Percentiles rank a stretch among this genome's conserved stretches.
Evolutionary conservation across 92 coral and sea anemone genomes (phyloP).

Genomic region (Parazoanthus atlanticus): DNA sequence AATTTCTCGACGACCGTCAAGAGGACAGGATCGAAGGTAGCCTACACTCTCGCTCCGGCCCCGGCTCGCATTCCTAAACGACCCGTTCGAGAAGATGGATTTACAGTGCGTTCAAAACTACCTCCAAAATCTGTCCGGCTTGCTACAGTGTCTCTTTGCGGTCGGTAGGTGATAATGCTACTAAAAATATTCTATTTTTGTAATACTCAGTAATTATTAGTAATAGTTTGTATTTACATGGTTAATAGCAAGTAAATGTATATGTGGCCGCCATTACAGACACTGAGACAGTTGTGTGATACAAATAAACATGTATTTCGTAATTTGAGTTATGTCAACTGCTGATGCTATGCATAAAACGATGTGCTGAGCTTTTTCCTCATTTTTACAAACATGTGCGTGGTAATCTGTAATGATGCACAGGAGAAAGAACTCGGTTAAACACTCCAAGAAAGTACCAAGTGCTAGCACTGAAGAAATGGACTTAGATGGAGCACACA

Average conservation of each 20-base stretch:
- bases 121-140: conserved; percentile 62
- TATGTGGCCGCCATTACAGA: no score
- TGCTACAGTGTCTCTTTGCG: conserved; percentile 75
- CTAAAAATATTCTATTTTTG: background rate
- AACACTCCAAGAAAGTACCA: background rate
- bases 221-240: background rate
- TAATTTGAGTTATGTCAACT: no score
- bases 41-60: conserved; percentile 56
- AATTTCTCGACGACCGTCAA: conserved; percentile 27
- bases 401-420: background rate
- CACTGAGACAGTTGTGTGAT: no score
- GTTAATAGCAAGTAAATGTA: background rate
- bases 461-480: background rate
- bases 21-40: conserved; percentile 44
- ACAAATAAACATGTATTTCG: no score
- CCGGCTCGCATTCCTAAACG: conserved; percentile 46
- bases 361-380: no score
- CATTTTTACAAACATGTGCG: background rate
- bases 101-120: conserved; percentile 40
- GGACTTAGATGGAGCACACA: background rate
- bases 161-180: conserved; percentile 55
- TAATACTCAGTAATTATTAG: no score
- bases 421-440: background rate
- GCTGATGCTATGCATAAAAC: no score
- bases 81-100: conserved; percentile 36